Evolutionary conservation across 2,888 invertebrate species (phyloP).

Genomic region (Temnothorax ravouxi): DNA sequence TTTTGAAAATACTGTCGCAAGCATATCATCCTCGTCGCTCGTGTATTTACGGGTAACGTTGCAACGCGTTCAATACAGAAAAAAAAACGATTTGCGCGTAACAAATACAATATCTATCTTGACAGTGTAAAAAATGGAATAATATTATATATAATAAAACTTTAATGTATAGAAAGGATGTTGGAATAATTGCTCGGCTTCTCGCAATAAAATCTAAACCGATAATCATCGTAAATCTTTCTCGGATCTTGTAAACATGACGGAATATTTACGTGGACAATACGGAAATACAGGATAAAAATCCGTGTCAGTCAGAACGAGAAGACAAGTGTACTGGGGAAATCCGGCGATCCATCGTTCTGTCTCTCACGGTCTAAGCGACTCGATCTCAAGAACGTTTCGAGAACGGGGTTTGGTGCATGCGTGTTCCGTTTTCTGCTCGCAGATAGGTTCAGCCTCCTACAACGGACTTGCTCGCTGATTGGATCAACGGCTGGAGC

Average conservation of each 20-base stretch:
- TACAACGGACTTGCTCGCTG: slow-evolving; percentile 84
- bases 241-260: neutral
- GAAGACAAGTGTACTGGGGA: neutral
- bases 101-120: neutral
- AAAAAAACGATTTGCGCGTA: neutral
- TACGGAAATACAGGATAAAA: neutral
- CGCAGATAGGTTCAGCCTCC: slow-evolving; percentile 85
- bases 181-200: neutral
- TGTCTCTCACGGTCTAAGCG: slow-evolving; percentile 39
- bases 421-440: slow-evolving; percentile 72
- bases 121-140: neutral
- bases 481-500: slow-evolving; percentile 82
- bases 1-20: neutral
- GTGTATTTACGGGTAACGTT: neutral
- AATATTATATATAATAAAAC: neutral
- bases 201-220: neutral
- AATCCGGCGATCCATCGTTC: slow-evolving; percentile 59
- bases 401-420: slow-evolving; percentile 62
- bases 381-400: slow-evolving; percentile 60
- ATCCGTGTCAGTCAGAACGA: neutral
- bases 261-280: neutral
- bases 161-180: neutral
- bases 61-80: neutral
- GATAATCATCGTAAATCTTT: neutral
- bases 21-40: neutral